These are phyloP conservation scores for Carassius auratus DNA, from an alignment of 2,113 vertebrate genomes.

Conservation along the genomic window DNA sequence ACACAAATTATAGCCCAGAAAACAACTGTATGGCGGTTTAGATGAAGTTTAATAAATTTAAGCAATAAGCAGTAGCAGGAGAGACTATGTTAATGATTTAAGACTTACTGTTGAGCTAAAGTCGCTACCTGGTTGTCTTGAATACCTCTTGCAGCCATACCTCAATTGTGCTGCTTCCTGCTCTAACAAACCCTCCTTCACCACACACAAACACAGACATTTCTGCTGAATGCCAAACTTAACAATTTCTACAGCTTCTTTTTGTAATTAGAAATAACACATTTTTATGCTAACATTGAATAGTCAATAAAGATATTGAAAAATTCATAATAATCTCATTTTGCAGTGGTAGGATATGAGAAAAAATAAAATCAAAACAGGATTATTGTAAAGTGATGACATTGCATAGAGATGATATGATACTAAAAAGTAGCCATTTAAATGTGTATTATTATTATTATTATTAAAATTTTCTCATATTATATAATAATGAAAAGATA, in stretches of 20 bases:
- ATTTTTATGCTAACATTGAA: neutral
- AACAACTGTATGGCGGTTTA: neutral
- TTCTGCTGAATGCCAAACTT: slow-evolving; percentile 42
- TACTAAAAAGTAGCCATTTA: neutral
- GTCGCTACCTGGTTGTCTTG: slow-evolving; percentile 7
- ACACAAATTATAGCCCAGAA: neutral
- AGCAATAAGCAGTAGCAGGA: neutral
- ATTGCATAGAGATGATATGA: neutral
- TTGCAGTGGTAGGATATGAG: no score
- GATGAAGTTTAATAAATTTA: neutral
- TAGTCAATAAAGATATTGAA: neutral
- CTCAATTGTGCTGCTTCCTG: slow-evolving; percentile 45
- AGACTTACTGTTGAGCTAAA: neutral
- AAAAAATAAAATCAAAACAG: neutral
- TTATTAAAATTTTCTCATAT: neutral
- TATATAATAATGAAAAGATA: neutral
- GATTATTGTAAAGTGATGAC: neutral
- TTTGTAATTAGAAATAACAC: neutral
- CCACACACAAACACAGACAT: neutral
- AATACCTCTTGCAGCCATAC: slow-evolving; percentile 32
- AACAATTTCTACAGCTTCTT: slow-evolving; percentile 43
- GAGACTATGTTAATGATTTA: neutral
- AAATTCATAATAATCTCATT: no score
- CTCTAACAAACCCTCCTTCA: slow-evolving; percentile 5
- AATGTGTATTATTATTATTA: neutral